phyloP scores from a whole-genome alignment of 2,113 vertebrate species.

The Stegostoma tigrinum region DNA sequence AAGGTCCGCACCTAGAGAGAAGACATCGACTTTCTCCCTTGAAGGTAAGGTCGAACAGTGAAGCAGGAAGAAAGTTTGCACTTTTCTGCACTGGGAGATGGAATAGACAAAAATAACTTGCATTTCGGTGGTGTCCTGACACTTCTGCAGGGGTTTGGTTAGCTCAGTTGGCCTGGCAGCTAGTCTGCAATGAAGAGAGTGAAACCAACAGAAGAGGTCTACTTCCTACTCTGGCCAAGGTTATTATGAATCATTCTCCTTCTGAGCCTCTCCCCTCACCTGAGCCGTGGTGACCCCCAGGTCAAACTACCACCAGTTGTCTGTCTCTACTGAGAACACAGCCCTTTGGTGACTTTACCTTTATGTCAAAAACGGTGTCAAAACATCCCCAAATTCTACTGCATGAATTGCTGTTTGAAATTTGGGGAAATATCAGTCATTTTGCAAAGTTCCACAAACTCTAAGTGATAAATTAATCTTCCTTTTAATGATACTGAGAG shows the following conservation, averaged over 20 bases:
- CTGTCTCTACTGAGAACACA: no score
- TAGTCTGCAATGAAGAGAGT: no score
- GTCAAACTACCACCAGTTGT: no score
- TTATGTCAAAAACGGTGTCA: no score
- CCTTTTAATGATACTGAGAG: neutral
- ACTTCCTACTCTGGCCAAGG: no score
- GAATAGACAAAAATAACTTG: neutral
- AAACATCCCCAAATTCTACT: no score
- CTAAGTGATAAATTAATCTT: neutral
- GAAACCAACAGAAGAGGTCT: no score
- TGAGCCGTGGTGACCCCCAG: no score
- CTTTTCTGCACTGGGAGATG: neutral
- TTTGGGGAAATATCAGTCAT: neutral
- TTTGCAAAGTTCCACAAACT: neutral
- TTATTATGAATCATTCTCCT: no score
- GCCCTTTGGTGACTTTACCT: no score
- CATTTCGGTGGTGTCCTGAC: neutral
- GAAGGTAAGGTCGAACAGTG: conserved; percentile 51
- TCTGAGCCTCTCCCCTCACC: no score
- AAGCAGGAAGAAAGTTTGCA: neutral
- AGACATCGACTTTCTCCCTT: conserved; percentile 44
- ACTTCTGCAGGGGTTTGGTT: neutral
- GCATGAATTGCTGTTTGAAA: neutral
- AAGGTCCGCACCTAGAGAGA: conserved; percentile 54
- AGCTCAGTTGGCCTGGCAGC: no score